Conservation (phyloP, 2,797 vertebrate species). For the Psittacula echo region DNA sequence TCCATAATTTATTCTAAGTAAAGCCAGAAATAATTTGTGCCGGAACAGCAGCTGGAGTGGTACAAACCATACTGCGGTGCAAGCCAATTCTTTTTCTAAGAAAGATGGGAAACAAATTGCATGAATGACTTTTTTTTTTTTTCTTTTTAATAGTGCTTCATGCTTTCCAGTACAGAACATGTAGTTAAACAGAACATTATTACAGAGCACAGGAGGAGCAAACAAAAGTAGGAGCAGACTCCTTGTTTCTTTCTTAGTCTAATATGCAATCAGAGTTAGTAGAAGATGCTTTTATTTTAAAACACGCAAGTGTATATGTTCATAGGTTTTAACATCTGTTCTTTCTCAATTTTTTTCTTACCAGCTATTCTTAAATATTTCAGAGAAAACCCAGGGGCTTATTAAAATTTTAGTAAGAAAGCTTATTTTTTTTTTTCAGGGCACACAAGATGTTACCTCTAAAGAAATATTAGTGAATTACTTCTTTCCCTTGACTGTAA, state of each 20-base stretch:
- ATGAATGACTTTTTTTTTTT: not conserved
- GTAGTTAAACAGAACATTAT: not conserved
- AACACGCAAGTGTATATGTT: conserved; percentile 48
- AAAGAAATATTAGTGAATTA: conserved; percentile 45
- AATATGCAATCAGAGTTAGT: not conserved
- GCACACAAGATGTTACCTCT: conserved; percentile 6
- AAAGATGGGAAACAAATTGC: not conserved
- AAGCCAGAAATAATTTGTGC: conserved; percentile 2
- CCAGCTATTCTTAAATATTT: conserved; percentile 58
- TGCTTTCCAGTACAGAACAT: not conserved
- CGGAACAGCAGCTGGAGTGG: not conserved
- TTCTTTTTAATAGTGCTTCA: not conserved
- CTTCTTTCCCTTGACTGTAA: conserved; percentile 34
- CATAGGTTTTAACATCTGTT: conserved; percentile 71
- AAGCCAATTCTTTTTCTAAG: not conserved
- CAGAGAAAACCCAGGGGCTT: conserved; percentile 29
- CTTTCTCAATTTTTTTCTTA: conserved; percentile 63
- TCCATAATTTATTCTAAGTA: not conserved
- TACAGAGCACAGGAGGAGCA: not conserved
- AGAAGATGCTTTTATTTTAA: not conserved
- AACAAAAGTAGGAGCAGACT: not conserved
- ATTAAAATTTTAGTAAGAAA: conserved; percentile 55
- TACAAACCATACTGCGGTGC: not conserved
- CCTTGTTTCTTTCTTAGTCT: not conserved
- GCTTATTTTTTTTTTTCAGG: not conserved